Conservation (phyloP, 2,113 vertebrate species). For the Turdus rufiventris region DNA sequence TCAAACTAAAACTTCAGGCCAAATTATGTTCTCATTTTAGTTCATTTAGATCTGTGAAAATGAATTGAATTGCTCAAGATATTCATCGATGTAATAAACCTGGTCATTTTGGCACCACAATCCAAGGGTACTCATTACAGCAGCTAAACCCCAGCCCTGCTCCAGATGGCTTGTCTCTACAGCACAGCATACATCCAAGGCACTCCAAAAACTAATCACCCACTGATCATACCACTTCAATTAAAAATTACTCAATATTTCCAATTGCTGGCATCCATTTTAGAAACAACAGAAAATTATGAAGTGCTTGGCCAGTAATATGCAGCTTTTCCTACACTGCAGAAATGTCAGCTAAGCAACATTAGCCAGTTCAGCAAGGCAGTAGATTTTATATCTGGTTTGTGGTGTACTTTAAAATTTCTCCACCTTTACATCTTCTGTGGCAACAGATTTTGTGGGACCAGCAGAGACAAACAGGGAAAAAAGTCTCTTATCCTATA, state of each 20-base stretch:
- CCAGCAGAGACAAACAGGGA: not conserved
- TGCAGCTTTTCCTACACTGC: not conserved
- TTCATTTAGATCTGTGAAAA: not conserved
- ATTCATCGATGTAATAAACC: not conserved
- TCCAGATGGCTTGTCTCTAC: slow-evolving; percentile 51
- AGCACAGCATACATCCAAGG: not conserved
- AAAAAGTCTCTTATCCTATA: not conserved
- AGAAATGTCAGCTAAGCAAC: not conserved
- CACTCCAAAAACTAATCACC: slow-evolving; percentile 41
- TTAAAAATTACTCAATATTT: slow-evolving; percentile 52
- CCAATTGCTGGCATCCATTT: slow-evolving; percentile 3
- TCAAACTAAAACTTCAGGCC: slow-evolving; percentile 2
- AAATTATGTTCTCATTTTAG: slow-evolving; percentile 19
- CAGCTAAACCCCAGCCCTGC: not conserved
- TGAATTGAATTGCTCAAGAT: slow-evolving; percentile 12
- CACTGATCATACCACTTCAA: slow-evolving; percentile 29
- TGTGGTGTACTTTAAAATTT: not conserved
- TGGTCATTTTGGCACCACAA: slow-evolving; percentile 5
- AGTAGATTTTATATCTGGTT: not conserved
- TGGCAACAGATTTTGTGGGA: not conserved
- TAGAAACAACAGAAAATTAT: slow-evolving; percentile 24
- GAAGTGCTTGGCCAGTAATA: not conserved
- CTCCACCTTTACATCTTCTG: not conserved
- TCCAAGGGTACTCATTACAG: not conserved
- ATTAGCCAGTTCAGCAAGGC: not conserved